Evolutionary conservation across 2,797 vertebrate genomes (phyloP), one percentile per base, ranked within the genome.

Genomic region (Tympanoctomys barrerae): DNA sequence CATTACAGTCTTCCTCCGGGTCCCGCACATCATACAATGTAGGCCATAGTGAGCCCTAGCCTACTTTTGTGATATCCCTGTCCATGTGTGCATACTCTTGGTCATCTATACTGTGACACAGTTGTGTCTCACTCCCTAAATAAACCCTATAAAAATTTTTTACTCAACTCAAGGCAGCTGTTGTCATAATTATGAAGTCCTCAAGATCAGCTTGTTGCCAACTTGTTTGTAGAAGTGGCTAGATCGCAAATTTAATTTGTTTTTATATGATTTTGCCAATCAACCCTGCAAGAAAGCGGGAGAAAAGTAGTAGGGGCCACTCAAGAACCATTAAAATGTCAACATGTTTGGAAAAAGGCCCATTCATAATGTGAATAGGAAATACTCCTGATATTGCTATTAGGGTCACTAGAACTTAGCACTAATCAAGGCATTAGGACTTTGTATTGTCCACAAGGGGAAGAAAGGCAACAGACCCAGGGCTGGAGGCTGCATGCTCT

Each of bases 291-390:
- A 79, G 89, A 92, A 88, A 61, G 36, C 22, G 49, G 21, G 11
- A 16, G 42, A 39, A 70, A 81, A 89, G 91, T n/a, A 75, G 42
- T 46, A 24, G 46, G 33, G n/a, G 66, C 13, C 70, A 78, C 83
- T 93, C 22, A 62, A 89, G 57, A 89, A 78, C 68, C 64, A 93
- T 93, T 82, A 93, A 89, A 94, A 95, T 22, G 24, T 71, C 86
- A 94, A 54, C 16, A n/a, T 64, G 39, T 78, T 90, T 94, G 62
- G 36, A 91, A 87, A 93, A 16, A 91, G 31, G 79, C 24, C 36
- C 83, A 62, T 81, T 84, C 26, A 24, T 70, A 91, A 90, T 75
- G 21, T 57, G 91, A 94, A 80, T 52, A 90, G 36, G 28, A 93
- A 96, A 70, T 42, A 87, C 7, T 89, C 86, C 78, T 68, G 21